These are phyloP conservation scores for Campoplex nolae DNA, from an alignment of 2,888 invertebrate genomes.

Conservation along the genomic window DNA sequence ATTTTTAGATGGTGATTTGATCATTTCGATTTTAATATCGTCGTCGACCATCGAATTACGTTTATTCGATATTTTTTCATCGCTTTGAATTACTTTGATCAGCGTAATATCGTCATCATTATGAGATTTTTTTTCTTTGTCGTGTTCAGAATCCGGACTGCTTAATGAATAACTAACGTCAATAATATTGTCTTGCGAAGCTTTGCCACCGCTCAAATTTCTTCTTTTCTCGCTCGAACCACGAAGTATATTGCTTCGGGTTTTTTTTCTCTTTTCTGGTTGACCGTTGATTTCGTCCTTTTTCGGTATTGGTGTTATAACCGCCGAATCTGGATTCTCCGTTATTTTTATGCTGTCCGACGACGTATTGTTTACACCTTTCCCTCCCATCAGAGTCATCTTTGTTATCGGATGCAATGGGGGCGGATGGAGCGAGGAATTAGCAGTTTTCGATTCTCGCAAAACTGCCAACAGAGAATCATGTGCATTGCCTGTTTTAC, in stretches of 20 bases:
- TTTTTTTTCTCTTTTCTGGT: slow-evolving; percentile 81
- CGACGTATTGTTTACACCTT: slow-evolving; percentile 75
- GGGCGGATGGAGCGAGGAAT: slow-evolving; percentile 81
- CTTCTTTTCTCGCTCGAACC: slow-evolving; percentile 79
- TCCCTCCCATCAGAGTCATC: slow-evolving; percentile 80
- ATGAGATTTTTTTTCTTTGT: slow-evolving; percentile 80
- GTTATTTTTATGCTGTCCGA: slow-evolving; percentile 82
- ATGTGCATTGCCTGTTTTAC: neutral
- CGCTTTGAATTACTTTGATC: slow-evolving; percentile 82
- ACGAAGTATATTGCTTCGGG: slow-evolving; percentile 81
- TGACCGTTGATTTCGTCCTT: slow-evolving; percentile 78
- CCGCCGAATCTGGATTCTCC: slow-evolving; percentile 83
- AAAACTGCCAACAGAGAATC: slow-evolving; percentile 76
- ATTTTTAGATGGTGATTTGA: slow-evolving; percentile 77
- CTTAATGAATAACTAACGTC: slow-evolving; percentile 79
- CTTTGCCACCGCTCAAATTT: slow-evolving; percentile 79
- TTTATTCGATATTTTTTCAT: slow-evolving; percentile 77
- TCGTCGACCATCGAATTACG: slow-evolving; percentile 75
- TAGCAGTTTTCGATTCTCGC: slow-evolving; percentile 82
- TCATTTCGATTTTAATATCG: slow-evolving; percentile 83
- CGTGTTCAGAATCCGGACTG: slow-evolving; percentile 81
- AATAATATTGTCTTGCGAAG: slow-evolving; percentile 76
- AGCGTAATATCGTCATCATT: slow-evolving; percentile 83
- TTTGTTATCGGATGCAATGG: slow-evolving; percentile 83
- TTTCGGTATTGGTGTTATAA: slow-evolving; percentile 83